Evolutionary conservation across 2,888 invertebrate genomes (phyloP).

Genomic region (Meteorus colon): DNA sequence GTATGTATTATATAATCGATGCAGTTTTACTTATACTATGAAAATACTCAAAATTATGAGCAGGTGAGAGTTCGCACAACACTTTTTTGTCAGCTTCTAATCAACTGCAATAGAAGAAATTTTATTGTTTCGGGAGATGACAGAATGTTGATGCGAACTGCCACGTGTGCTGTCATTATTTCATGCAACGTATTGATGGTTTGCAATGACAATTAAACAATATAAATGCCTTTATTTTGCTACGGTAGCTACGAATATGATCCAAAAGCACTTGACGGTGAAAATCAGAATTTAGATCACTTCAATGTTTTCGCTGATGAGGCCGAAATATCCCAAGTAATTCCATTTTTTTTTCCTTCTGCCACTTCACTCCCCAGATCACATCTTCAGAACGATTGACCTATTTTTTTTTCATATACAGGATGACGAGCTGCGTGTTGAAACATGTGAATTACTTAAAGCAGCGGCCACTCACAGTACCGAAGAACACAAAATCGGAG

Average conservation of each 20-base stretch:
- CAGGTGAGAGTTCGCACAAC: too few species aligned
- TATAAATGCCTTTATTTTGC: slow-evolving; percentile 12
- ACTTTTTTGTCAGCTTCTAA: too few species aligned
- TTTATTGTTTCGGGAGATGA: too few species aligned
- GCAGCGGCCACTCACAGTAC: slow-evolving; percentile 76
- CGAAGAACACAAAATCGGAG: slow-evolving; percentile 77
- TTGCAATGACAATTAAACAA: not conserved
- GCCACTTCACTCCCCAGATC: too few species aligned
- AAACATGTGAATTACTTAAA: slow-evolving; percentile 74
- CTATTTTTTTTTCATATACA: slow-evolving; percentile 51
- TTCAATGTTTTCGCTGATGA: slow-evolving; percentile 76
- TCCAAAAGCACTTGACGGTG: slow-evolving; percentile 75
- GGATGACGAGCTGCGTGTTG: slow-evolving; percentile 71
- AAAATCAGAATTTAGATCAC: slow-evolving; percentile 75
- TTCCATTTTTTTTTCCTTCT: slow-evolving; percentile 40
- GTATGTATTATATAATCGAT: slow-evolving; percentile 67
- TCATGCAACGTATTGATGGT: too few species aligned
- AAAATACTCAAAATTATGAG: too few species aligned
- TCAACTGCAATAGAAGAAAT: too few species aligned
- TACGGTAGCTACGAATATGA: slow-evolving; percentile 76
- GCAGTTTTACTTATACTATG: too few species aligned
- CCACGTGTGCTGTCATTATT: too few species aligned
- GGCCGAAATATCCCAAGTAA: slow-evolving; percentile 73
- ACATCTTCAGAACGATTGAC: not conserved
- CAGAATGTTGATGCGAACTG: too few species aligned